Percentiles rank a stretch among this genome's conserved stretches.
phyloP scores from a whole-genome alignment of 2,797 vertebrate genomes.

The Malurus splendens region DNA sequence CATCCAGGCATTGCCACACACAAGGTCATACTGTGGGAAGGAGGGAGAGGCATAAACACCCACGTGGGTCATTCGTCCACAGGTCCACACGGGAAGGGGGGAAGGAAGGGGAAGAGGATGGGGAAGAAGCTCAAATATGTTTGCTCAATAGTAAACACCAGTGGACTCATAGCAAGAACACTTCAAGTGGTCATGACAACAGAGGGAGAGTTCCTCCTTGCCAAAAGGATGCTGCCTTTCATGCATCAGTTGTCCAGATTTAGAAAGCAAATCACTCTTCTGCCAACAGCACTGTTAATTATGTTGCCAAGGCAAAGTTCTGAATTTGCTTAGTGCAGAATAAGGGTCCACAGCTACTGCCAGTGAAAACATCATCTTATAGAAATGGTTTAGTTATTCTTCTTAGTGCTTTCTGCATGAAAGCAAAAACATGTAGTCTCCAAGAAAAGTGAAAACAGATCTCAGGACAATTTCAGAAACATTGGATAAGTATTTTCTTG shows the following conservation, averaged over 20 bases:
- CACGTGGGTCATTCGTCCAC: background rate
- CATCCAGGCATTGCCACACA: slow-evolving; percentile 86
- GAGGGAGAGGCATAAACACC: background rate
- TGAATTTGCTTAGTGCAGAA: background rate
- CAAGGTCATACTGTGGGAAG: slow-evolving; percentile 84
- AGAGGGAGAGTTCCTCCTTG: background rate
- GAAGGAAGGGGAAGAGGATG: background rate
- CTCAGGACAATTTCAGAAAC: background rate
- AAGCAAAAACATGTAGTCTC: background rate
- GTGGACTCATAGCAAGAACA: background rate
- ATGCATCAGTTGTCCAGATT: background rate
- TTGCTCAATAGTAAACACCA: background rate
- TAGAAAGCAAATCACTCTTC: background rate
- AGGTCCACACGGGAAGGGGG: rapidly evolving
- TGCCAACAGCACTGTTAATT: background rate
- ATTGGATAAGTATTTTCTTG: background rate
- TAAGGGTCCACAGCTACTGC: background rate
- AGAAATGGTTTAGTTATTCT: background rate
- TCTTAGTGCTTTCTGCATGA: background rate
- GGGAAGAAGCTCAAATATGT: background rate
- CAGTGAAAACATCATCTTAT: background rate
- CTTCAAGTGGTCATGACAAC: background rate
- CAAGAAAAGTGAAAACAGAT: background rate
- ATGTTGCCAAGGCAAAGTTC: background rate
- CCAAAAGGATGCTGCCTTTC: background rate